A percentile compares a stretch with the other conserved stretches of the same genome.
These are phyloP conservation scores for Sebastes oblongus DNA, from an alignment of 2,797 vertebrate species.

Conservation along the genomic window DNA sequence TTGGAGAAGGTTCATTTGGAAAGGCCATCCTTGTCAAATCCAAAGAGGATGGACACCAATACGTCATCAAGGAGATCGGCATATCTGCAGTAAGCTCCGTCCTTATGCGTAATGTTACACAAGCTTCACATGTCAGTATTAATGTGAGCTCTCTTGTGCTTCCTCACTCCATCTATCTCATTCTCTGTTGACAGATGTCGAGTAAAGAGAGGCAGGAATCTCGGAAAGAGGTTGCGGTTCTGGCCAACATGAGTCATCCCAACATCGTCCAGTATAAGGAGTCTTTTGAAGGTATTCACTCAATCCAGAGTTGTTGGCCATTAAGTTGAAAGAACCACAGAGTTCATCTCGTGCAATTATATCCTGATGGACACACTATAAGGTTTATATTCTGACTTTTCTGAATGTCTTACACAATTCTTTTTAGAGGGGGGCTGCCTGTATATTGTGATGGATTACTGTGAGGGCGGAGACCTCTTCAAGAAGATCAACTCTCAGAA, in stretches of 20 bases:
- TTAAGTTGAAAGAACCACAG: not conserved
- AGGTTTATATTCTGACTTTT: not conserved
- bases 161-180: not conserved
- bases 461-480: slow-evolving; percentile 97
- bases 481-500: slow-evolving; percentile 98
- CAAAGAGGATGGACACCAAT: slow-evolving; percentile 89
- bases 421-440: slow-evolving; percentile 93
- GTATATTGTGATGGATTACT: slow-evolving; percentile 99
- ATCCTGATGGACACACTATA: not conserved
- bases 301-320: not conserved
- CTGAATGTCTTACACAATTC: not conserved
- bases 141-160: not conserved
- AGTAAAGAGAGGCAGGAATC: slow-evolving; percentile 95
- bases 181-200: slow-evolving; percentile 87
- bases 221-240: slow-evolving; percentile 94
- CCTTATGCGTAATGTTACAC: not conserved
- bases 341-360: not conserved
- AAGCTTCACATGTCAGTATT: not conserved
- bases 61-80: slow-evolving; percentile 98
- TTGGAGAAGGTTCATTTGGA: slow-evolving; percentile 98
- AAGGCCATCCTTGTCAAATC: slow-evolving; percentile 95
- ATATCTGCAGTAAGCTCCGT: slow-evolving; percentile 89
- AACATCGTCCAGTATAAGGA: slow-evolving; percentile 97
- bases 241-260: slow-evolving; percentile 98
- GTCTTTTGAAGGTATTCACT: slow-evolving; percentile 93